Evolutionary conservation across 2,797 vertebrate genomes (phyloP), one percentile per base, ranked within the genome.

Genomic region (Smutsia temminckii): DNA sequence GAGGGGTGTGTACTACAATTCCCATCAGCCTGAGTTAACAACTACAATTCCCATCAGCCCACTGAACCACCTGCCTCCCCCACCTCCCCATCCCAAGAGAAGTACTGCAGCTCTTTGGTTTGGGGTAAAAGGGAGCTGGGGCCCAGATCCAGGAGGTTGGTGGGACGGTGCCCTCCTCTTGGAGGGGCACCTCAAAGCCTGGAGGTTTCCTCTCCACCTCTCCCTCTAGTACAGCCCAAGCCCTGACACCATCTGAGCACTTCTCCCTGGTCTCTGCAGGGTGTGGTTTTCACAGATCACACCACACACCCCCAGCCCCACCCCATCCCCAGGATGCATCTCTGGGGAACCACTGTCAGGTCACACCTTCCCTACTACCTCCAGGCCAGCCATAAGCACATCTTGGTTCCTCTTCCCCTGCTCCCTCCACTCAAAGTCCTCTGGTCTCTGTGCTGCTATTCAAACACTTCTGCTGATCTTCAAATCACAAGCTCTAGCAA

Each of bases 1-100:
- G 63, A 94, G 32, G 55, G 69, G 51, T 18, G 0, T 13, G 51
- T 72, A 79, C 69, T 71, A 85, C 55, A 87, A 66, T 34, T 96
- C 92, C 80, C 95, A 96, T 74, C 85, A 93, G 71, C 32, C 63
- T 66, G 57, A 40, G 83, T 51, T 49, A 90, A 71, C 16, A 85
- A 83, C 95, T 84, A 89, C 71, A 93, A 92, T 29, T 94, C 93
- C 86, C 96, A 96, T 90, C 69, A 93, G 89, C 74, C 78, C 85
- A 66, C 61, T 92, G 69, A 46, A 46, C 63, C 55, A 46, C 46
- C 11, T 12, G 46, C 49, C 66, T 46, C 81, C 37, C 53, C 14
- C 63, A 85, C 46, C 46, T 89, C 46, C 10, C 46, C 10, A 46
- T 3, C 46, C 46, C 11, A 46, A 46, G 10, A 46, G 46, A 46